Percentiles rank a stretch among this genome's conserved stretches.
These are phyloP conservation scores for Procambarus clarkii DNA, from an alignment of 1,140 invertebrate genomes.

Conservation along the genomic window DNA sequence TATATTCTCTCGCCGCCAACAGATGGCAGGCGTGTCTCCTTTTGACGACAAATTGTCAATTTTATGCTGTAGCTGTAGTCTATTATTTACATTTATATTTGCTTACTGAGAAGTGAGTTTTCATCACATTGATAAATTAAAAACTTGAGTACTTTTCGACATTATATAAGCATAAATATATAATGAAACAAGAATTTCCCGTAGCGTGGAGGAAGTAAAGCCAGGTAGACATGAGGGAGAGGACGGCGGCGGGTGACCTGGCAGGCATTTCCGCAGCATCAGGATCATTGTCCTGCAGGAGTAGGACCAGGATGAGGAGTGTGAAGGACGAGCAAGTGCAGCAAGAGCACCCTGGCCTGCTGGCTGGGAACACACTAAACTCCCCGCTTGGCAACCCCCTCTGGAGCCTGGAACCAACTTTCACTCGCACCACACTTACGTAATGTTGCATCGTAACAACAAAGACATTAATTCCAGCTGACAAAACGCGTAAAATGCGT, in stretches of 20 bases:
- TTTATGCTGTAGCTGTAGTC: no score
- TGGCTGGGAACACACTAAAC: neutral
- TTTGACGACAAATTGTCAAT: neutral
- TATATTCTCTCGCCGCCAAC: slow-evolving; percentile 1
- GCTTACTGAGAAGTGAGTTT: no score
- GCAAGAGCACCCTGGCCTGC: neutral
- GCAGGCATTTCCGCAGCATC: neutral
- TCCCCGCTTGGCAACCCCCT: neutral
- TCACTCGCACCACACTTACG: slow-evolving; percentile 24
- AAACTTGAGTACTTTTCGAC: no score
- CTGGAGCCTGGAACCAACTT: slow-evolving; percentile 19
- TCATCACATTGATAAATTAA: no score
- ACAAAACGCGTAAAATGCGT: slow-evolving; percentile 21
- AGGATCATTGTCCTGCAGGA: neutral
- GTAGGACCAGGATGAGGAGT: neutral
- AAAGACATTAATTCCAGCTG: slow-evolving; percentile 50
- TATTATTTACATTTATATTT: no score
- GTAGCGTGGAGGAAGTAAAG: no score
- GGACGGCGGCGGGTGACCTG: neutral
- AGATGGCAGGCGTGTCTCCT: slow-evolving; percentile 37
- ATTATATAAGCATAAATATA: no score
- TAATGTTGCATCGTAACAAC: slow-evolving; percentile 43
- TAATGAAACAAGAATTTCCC: no score
- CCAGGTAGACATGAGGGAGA: neutral
- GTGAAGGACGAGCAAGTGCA: neutral